A percentile compares a stretch with the other conserved stretches of the same genome.
These are phyloP conservation scores for Amphimedon queenslandica DNA, from an alignment of 37 sponge, comb jelly and placozoan species.

Conservation along the genomic window DNA sequence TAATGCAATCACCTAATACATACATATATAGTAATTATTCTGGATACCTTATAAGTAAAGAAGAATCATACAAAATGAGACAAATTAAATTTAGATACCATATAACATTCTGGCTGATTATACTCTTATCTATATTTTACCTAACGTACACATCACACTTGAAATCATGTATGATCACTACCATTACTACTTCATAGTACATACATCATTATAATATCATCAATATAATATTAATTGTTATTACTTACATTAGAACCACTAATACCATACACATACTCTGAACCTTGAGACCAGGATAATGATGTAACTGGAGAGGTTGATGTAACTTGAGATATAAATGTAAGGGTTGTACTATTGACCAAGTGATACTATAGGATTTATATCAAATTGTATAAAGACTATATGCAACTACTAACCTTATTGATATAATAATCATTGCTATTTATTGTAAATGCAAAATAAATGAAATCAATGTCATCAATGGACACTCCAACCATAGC, in stretches of 20 bases:
- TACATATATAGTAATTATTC: no score
- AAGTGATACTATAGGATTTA: not conserved
- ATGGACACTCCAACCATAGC: not conserved
- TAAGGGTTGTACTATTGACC: not conserved
- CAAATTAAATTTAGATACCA: no score
- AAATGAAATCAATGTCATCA: not conserved
- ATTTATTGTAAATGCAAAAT: not conserved
- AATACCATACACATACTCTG: constrained; percentile 40
- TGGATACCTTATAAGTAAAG: no score
- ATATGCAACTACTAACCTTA: not conserved
- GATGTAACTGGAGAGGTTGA: constrained; percentile 26
- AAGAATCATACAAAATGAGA: no score
- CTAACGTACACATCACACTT: no score
- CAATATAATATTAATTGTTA: no score
- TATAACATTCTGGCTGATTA: no score
- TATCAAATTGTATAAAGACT: not conserved
- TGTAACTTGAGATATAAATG: not conserved
- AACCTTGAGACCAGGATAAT: constrained; percentile 33
- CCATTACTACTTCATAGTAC: no score
- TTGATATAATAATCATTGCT: not conserved
- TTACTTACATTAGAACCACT: constrained; percentile 19
- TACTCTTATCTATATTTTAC: no score
- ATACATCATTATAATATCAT: not conserved
- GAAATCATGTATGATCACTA: no score
- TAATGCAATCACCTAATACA: constrained; percentile 41